These are phyloP conservation scores for Myathropa florea DNA, from an alignment of 2,888 invertebrate species.

Conservation along the genomic window DNA sequence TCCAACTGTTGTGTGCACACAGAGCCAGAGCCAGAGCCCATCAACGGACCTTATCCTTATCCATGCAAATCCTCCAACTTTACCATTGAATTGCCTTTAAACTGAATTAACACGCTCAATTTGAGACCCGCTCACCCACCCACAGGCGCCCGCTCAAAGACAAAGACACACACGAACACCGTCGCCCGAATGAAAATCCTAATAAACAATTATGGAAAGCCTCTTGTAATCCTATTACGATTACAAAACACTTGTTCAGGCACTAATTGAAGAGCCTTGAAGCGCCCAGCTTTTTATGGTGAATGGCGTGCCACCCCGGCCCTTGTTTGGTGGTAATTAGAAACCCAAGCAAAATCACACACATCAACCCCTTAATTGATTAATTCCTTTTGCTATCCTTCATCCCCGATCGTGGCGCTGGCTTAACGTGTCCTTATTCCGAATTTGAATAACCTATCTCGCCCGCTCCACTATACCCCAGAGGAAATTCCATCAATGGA, in stretches of 20 bases:
- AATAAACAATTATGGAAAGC: conserved; percentile 51
- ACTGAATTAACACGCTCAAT: conserved; percentile 28
- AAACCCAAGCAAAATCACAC: conserved; percentile 33
- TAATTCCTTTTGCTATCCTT: conserved; percentile 14
- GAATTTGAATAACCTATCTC: conserved; percentile 56
- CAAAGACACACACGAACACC: neutral
- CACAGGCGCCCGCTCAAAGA: neutral
- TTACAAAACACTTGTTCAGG: conserved; percentile 56
- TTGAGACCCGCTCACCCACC: neutral
- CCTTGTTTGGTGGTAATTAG: conserved; percentile 35
- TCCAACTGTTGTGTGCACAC: neutral
- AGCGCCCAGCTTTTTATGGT: conserved; percentile 20
- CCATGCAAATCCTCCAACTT: conserved; percentile 24
- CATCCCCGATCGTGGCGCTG: neutral
- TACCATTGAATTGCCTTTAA: conserved; percentile 19
- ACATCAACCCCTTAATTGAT: conserved; percentile 33
- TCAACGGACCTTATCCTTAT: neutral
- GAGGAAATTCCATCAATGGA: neutral
- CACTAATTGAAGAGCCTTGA: conserved; percentile 48
- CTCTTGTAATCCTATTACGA: conserved; percentile 45
- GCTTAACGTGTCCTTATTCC: conserved; percentile 37
- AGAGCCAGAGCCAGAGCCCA: neutral
- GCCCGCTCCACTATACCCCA: neutral
- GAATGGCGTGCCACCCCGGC: neutral
- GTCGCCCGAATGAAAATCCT: conserved; percentile 6